Evolutionary conservation across 1,140 invertebrate genomes (phyloP), one percentile per base, ranked within the genome.

Genomic region (Drosophila insularis): DNA sequence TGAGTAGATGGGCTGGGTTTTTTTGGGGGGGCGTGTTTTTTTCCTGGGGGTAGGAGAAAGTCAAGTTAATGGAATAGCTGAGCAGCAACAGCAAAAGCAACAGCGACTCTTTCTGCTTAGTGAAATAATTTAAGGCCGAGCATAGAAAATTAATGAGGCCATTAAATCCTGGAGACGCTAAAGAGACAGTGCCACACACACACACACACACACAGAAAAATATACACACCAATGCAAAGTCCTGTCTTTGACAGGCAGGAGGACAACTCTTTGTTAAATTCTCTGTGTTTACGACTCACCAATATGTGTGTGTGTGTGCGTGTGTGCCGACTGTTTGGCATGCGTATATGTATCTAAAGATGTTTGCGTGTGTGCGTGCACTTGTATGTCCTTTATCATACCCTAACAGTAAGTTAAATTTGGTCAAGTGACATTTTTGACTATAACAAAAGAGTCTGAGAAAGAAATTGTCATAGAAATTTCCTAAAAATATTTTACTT

Each of bases 91-190:
- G 63, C 50, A 71, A 73, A 35, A 71, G 14, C 43, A 62, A 59
- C 46, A 63, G 39, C 50, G 35, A 31, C 56, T 43, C 71, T 59
- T 11, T 59, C 60, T 35, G 66, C 17, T 71, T 74, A 71, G 65
- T 80, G 68, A 89, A 89, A 89, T 89, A 89, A 89, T 89, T 89
- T 89, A 89, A 89, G 84, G 84, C 77, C 84, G 80, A 89, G 85
- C 85, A 89, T 89, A 89, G 80, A 89, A 89, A 89, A 89, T 89
- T 89, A 89, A 89, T 89, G 84, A 89, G 84, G 84, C 84, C 84
- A 89, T 89, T 89, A 89, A 89, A 89, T 89, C 84, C 77, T 80
- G 80, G 78, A 84, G 85, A 87, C 80, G 80, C 80, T 86, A 79
- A 89, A 82, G 84, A 76, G 73, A 84, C 84, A 50, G 43, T 50